Evolutionary conservation across 1,140 invertebrate genomes (phyloP).

Genomic region (Rhagoletis zephyria): DNA sequence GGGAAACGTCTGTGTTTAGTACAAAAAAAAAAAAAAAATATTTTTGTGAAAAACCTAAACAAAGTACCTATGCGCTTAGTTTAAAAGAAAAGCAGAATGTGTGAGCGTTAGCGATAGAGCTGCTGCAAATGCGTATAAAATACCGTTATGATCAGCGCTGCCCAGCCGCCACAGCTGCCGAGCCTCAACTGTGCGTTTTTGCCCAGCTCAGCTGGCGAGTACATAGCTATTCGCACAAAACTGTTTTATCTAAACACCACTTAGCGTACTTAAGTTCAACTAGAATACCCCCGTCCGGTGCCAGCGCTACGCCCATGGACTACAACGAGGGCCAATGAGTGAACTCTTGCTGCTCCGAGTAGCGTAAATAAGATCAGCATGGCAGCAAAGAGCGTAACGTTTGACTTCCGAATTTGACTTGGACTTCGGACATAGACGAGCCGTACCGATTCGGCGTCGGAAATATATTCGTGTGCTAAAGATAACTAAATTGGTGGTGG

Average conservation of each 20-base stretch:
- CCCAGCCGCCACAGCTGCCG: constrained; percentile 24
- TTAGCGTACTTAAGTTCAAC: background rate
- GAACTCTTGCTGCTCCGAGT: background rate
- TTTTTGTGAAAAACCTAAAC: background rate
- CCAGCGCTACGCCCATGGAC: background rate
- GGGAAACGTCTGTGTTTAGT: too few relatives aligned
- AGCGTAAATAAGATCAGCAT: constrained; percentile 6
- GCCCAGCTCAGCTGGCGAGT: background rate
- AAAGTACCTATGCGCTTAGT: background rate
- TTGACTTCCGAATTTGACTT: constrained; percentile 6
- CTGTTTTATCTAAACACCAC: background rate
- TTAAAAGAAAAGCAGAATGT: background rate
- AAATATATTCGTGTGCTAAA: constrained; percentile 14
- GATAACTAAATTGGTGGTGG: background rate
- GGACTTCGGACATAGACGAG: background rate
- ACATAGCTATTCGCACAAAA: background rate
- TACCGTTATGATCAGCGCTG: constrained; percentile 26
- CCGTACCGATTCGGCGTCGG: background rate
- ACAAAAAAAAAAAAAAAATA: background rate
- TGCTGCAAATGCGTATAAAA: constrained; percentile 32
- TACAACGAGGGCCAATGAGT: background rate
- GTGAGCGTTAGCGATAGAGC: background rate
- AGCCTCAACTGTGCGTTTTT: background rate
- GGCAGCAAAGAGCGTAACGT: background rate
- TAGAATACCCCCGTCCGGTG: background rate